Evolutionary conservation across 2,113 vertebrate species (phyloP).

Genomic region (Nothocercus julius): DNA sequence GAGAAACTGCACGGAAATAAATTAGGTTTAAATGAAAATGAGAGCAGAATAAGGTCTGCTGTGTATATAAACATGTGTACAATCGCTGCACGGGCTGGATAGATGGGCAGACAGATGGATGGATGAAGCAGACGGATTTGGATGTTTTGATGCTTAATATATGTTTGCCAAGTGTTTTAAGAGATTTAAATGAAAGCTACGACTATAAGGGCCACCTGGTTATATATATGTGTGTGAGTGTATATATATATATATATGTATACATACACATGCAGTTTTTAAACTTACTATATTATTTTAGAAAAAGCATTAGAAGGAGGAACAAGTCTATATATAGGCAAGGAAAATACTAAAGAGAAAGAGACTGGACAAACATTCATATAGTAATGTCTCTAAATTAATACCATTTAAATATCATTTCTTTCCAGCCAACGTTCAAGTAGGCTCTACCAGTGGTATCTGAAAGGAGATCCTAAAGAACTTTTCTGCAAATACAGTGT

Average conservation of each 20-base stretch:
- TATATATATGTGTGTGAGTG: background rate
- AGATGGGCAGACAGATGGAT: background rate
- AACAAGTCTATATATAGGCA: background rate
- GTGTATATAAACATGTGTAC: background rate
- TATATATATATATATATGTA: too few relatives aligned
- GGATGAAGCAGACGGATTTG: background rate
- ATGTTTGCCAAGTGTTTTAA: background rate
- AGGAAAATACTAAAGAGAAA: background rate
- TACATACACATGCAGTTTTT: background rate
- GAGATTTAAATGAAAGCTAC: background rate
- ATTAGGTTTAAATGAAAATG: background rate
- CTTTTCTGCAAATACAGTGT: background rate
- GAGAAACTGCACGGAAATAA: background rate
- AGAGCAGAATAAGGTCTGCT: background rate
- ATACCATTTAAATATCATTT: background rate
- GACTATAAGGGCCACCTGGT: background rate
- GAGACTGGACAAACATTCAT: background rate
- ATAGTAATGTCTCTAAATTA: background rate
- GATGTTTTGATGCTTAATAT: background rate
- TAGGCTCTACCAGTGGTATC: background rate
- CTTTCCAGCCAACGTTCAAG: rapidly evolving
- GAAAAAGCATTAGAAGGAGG: background rate
- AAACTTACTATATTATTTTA: background rate
- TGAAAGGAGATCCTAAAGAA: background rate
- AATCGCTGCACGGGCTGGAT: rapidly evolving